Conservation (phyloP, 2,113 vertebrate genomes). For the Planiliza haematocheilus region DNA sequence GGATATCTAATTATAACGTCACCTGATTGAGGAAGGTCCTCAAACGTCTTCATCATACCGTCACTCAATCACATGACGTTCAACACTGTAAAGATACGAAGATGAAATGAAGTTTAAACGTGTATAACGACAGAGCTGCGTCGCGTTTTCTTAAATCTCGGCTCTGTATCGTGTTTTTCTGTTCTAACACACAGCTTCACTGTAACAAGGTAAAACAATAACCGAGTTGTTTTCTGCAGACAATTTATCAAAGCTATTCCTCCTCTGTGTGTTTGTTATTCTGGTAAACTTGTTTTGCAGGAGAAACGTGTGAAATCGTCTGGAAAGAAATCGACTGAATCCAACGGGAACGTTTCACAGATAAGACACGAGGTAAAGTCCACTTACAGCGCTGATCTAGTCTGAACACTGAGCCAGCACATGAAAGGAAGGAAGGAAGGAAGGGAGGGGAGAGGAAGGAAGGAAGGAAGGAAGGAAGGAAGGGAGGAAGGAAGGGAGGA, state of each 20-base stretch:
- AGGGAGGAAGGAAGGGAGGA: too few species aligned
- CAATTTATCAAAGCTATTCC: conserved; percentile 9
- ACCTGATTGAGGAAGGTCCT: too few species aligned
- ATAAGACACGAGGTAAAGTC: conserved; percentile 11
- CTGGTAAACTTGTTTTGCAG: conserved; percentile 17
- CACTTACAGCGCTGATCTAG: conserved; percentile 6
- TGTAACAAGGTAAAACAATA: background rate
- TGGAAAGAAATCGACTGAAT: conserved; percentile 8
- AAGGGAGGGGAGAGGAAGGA: too few species aligned
- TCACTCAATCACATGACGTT: too few species aligned
- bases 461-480: too few species aligned
- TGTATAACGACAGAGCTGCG: too few species aligned
- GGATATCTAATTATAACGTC: too few species aligned
- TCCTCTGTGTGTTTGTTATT: background rate
- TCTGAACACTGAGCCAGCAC: background rate
- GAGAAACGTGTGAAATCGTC: conserved; percentile 25
- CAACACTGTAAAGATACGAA: too few species aligned
- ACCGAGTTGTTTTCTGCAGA: background rate
- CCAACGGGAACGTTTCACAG: conserved; percentile 9
- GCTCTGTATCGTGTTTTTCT: background rate
- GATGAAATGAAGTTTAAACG: too few species aligned
- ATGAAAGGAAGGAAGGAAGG: too few species aligned
- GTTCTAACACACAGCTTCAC: background rate
- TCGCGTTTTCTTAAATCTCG: too few species aligned
- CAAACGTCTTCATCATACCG: too few species aligned